Base-by-base conservation (phyloP, 2,797 vertebrate species). In the Acrossocheilus fasciatus region DNA sequence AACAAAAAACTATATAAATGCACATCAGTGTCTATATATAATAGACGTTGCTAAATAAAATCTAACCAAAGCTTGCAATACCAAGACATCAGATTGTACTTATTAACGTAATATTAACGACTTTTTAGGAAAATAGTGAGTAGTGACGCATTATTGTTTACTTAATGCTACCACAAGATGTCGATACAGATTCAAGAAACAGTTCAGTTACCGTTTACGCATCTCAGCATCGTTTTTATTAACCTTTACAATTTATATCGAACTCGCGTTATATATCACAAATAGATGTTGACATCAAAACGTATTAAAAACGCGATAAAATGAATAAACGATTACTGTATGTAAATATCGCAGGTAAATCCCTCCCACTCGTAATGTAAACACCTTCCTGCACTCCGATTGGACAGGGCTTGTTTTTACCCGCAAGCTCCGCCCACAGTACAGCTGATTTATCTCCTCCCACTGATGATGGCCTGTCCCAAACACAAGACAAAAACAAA, bases 401-500 rank as follows among this genome's bases (percentile, higher is more conserved):
- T 95, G 94, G 95, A 72, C 84, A 2, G 45, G 0, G 17, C 76
- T 15, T 54, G 76, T 70, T 47, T 78, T 72, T 0, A 45, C 41
- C 0, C 9, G 0, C 9, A 68, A 70, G 78, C 36, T 78, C 81
- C 50, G 78, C 89, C 92, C 81, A 84, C 89, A 2, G 1, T 43
- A 43, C 82, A 64, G 81, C 82, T 59, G 57, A n/a, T 85, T 43
- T 89, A 43, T 87, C 75, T 2, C 90, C 91, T 73, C 91, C 92
- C 80, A 86, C 86, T 74, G 86, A 91, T 89, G 88, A 92, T 87
- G 89, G 90, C 39, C 93, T 92, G 92, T 94, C 94, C 72, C 81
- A 80, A 89, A 93, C 90, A 92, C 90, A 93, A 85, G 91, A 95
- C 94, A 93, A 95, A 95, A 96, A 96, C 95, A 96, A 93, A 93